phyloP scores from a whole-genome alignment of 2,797 vertebrate genomes.

The Rhinophrynus dorsalis region DNA sequence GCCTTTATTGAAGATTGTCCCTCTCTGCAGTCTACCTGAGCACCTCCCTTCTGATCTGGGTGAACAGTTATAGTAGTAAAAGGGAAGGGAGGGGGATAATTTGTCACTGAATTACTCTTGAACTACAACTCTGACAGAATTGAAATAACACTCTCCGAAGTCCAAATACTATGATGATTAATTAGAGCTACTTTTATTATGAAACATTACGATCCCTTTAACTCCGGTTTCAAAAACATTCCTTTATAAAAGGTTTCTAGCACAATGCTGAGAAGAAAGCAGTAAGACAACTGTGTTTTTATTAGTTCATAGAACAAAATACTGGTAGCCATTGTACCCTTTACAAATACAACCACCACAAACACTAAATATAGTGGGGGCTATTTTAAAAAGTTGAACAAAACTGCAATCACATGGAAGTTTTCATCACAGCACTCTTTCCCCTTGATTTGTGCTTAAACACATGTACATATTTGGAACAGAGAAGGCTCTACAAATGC shows the following conservation, averaged over 20 bases:
- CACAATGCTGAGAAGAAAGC: constrained; percentile 57
- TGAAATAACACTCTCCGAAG: too few species aligned
- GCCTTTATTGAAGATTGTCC: too few species aligned
- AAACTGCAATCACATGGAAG: constrained; percentile 46
- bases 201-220: too few species aligned
- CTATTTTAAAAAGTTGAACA: constrained; percentile 58
- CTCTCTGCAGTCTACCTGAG: too few species aligned
- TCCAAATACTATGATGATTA: too few species aligned
- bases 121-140: too few species aligned
- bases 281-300: constrained; percentile 47
- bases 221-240: constrained; percentile 56
- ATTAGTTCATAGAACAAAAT: constrained; percentile 56
- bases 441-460: constrained; percentile 44
- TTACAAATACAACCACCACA: constrained; percentile 48
- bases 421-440: constrained; percentile 46
- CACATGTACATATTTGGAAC: not conserved
- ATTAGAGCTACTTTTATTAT: too few species aligned
- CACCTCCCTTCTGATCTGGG: too few species aligned
- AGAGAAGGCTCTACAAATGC: not conserved
- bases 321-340: constrained; percentile 51
- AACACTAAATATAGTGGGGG: constrained; percentile 51
- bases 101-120: too few species aligned
- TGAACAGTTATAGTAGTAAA: too few species aligned
- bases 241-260: constrained; percentile 73
- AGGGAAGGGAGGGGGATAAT: too few species aligned